phyloP scores from a whole-genome alignment of 2,888 invertebrate genomes.

The Athalia cordata region DNA sequence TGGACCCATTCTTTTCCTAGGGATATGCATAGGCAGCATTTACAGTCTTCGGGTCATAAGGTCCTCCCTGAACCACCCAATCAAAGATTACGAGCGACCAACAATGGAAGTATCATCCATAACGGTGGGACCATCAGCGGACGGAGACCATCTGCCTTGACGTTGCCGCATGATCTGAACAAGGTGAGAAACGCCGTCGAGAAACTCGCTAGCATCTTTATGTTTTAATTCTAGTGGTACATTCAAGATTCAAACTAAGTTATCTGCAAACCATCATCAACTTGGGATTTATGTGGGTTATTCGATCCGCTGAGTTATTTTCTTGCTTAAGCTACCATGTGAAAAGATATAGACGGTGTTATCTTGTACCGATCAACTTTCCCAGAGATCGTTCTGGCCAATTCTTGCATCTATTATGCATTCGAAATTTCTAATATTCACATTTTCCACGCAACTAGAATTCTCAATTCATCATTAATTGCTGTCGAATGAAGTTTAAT shows the following conservation, averaged over 20 bases:
- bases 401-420: constrained; percentile 44
- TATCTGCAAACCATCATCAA: background rate
- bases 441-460: background rate
- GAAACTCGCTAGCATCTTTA: too few species aligned
- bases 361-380: constrained; percentile 35
- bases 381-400: constrained; percentile 37
- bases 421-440: constrained; percentile 38
- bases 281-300: constrained; percentile 28
- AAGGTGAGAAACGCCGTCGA: constrained; percentile 57
- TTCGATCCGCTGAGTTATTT: constrained; percentile 32
- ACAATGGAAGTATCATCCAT: constrained; percentile 89
- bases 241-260: too few species aligned
- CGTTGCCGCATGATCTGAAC: constrained; percentile 67
- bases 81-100: constrained; percentile 84
- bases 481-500: background rate
- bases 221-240: too few species aligned
- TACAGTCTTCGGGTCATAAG: constrained; percentile 72
- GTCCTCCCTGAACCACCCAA: constrained; percentile 83
- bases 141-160: constrained; percentile 74
- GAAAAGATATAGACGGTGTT: constrained; percentile 2
- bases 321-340: constrained; percentile 32
- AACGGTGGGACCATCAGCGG: constrained; percentile 90
- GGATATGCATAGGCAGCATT: constrained; percentile 59
- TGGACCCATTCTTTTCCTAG: constrained; percentile 68
- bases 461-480: background rate